Evolutionary conservation across 2,797 vertebrate species (phyloP).

Genomic region (Apodemus agrarius): DNA sequence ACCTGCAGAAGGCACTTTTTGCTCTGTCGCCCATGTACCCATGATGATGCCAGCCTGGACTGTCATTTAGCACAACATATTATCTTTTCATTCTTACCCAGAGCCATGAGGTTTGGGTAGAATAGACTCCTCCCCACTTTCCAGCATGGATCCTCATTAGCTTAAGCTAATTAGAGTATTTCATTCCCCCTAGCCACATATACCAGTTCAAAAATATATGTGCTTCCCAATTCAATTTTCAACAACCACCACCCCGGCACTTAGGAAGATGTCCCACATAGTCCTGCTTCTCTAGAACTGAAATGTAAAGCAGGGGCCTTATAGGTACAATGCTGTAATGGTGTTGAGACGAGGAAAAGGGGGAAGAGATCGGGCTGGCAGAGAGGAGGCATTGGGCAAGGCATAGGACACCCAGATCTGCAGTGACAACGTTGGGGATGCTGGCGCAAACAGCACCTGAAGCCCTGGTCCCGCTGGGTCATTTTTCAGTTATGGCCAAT

Average conservation of each 20-base stretch:
- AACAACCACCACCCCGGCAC: background rate
- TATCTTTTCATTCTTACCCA: background rate
- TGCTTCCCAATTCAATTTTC: background rate
- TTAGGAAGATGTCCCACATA: background rate
- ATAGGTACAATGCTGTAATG: background rate
- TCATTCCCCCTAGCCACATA: background rate
- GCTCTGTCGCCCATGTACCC: background rate
- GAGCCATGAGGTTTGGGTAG: background rate
- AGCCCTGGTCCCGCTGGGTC: background rate
- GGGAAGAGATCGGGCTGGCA: background rate
- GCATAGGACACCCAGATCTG: background rate
- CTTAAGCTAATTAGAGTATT: background rate
- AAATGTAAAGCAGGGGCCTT: background rate
- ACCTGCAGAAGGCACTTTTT: background rate
- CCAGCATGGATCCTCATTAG: background rate
- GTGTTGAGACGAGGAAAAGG: background rate
- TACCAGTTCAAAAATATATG: background rate
- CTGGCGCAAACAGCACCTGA: constrained; percentile 43
- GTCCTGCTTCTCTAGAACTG: background rate
- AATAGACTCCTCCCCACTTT: background rate
- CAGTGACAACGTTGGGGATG: background rate
- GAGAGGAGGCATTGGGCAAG: background rate
- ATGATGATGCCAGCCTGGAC: background rate
- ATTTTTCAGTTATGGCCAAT: background rate
- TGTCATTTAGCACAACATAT: background rate